Base-by-base conservation (phyloP, 2,113 vertebrate genomes). In the Tragelaphus scriptus region DNA sequence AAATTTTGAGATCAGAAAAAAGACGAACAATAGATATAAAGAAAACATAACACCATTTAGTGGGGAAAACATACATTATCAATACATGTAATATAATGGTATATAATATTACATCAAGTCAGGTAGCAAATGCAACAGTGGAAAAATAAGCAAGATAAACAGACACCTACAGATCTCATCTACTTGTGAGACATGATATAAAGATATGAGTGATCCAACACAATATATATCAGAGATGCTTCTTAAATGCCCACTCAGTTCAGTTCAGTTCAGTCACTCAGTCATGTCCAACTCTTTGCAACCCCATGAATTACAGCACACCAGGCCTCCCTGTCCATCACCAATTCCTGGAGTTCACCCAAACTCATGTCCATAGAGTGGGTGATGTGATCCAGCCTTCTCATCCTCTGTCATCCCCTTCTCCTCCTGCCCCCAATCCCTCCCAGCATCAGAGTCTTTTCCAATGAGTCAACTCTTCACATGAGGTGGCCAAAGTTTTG, bases 121-220 rank as follows among this genome's bases (percentile, higher is more conserved):
- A 71, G 21, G 10, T n/a, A 51, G 7, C 53, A 79, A 82, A 12
- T 25, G 7, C 49, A 79, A 49, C 5, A 68, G 49, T 79, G 17
- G 51, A 44, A 88, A 96, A 90, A 58, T 80, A 75, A 91, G 47
- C 21, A 44, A 28, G 40, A 40, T 40, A 40, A 65, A 65, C n/a
- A 82, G 30, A 79, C 12, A 59, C 13, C 23, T 49, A 58, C 5
- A 88, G 10, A 80, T 79, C 90, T 89, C 79, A 56, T 61, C 80
- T 89, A 25, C 30, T 40, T 10, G 3, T 80, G 51, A 90, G 6
- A 84, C 6, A 49, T 47, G n/a, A 44, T 36, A 51, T 82, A 40
- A 89, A 85, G 53, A n/a, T n/a, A 92, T 44, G 16, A 63, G 51
- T 68, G 59, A n/a, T 12, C 6, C 55, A 85, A 61, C 16, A 84